Conservation (phyloP, 2,888 invertebrate genomes). For the Lochmaea capreae region DNA sequence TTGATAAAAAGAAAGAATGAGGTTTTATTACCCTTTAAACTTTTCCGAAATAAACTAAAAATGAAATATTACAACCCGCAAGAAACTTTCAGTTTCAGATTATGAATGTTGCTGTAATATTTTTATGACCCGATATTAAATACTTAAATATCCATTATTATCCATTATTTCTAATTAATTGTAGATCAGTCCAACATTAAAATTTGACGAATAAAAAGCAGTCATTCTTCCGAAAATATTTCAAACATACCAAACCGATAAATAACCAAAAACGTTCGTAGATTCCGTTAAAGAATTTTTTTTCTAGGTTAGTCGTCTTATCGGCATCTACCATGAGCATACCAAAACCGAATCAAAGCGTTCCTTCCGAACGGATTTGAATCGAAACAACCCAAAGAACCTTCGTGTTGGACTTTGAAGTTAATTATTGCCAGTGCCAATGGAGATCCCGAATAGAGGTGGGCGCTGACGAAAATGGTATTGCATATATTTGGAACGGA, state of each 20-base stretch:
- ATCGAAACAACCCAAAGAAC: slow-evolving; percentile 15
- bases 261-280: slow-evolving; percentile 4
- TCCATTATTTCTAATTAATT: too few relatives aligned
- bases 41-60: too few relatives aligned
- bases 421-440: slow-evolving; percentile 47
- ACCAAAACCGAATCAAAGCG: slow-evolving; percentile 7
- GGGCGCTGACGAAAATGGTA: background rate
- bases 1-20: too few relatives aligned
- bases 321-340: slow-evolving; percentile 18
- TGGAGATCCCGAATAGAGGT: slow-evolving; percentile 33
- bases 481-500: background rate
- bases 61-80: too few relatives aligned
- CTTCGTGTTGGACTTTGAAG: slow-evolving; percentile 33
- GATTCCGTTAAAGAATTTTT: slow-evolving; percentile 4
- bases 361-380: slow-evolving; percentile 18
- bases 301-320: slow-evolving; percentile 27
- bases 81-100: too few relatives aligned
- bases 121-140: too few relatives aligned
- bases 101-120: too few relatives aligned
- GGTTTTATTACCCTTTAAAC: too few relatives aligned
- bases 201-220: too few relatives aligned
- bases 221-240: background rate
- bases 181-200: too few relatives aligned
- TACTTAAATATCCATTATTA: too few relatives aligned
- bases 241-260: background rate